Base-by-base conservation (phyloP, 2,888 invertebrate species). In the Drosophila neoperkinsi region DNA sequence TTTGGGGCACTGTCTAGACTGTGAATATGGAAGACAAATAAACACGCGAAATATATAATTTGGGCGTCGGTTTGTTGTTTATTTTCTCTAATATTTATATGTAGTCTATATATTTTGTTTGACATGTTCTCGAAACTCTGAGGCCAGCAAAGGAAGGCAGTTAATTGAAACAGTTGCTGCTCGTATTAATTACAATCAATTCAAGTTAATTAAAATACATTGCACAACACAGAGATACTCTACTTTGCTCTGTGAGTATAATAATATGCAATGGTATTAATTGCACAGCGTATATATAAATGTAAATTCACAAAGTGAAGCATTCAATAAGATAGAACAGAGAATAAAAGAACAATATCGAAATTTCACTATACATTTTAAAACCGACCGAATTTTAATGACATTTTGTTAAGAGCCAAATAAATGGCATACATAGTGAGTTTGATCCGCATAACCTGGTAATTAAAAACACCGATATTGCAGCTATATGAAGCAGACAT, bases 11-110 rank as follows among this genome's bases (percentile, higher is more conserved):
- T 46, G 71, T 71, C 53, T 62, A 57, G 71, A 41, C 57, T 9
- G 21, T 49, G 30, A 11, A 36, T 38, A 25, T 25, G 38, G 18
- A 33, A 66, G 53, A 41, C 49, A 61, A 70, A 67, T 50, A 60
- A 71, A 57, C 11, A 21, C 1, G 16, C 25, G 5, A 28, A 30
- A 38, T 52, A 53, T 30, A 49, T 16, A 49, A 36, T 46, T 62
- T 61, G 30, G n/a, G 7, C 34, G 28, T 38, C 16, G 38, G 10
- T 43, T 36, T 25, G 4, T 55, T 7, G 36, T 55, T 55, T n/a
- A 36, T 6, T n/a, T 18, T n/a, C 4, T 18, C 25, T 4, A 2
- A 18, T 28, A 38, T 16, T n/a, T 34, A 16, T 25, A 25, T 16
- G 46, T 46, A 16, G 21, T 6, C 28, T 36, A 16, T 16, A 55